Conservation (phyloP, 92 coral and sea anemone genomes). For the Nematostella vectensis region DNA sequence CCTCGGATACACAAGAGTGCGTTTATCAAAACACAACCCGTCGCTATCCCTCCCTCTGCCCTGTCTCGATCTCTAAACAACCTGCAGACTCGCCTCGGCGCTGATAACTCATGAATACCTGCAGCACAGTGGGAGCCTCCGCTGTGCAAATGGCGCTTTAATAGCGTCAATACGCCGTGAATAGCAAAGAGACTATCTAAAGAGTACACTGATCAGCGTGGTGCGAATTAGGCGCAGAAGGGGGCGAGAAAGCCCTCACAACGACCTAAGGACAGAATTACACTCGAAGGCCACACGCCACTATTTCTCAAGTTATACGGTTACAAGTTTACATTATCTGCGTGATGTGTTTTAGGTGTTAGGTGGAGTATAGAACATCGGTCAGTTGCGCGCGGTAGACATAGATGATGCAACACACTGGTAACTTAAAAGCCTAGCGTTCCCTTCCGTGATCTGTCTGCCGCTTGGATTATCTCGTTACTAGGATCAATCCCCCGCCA, state of each 20-base stretch:
- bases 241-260: not conserved
- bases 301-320: no score
- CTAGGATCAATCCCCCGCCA: no score
- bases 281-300: no score
- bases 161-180: not conserved
- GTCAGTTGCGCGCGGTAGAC: no score
- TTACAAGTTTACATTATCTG: no score
- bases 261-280: no score
- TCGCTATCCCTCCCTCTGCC: not conserved
- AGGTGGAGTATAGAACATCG: no score
- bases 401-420: no score
- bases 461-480: not conserved
- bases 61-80: not conserved
- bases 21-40: not conserved
- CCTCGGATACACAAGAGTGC: not conserved
- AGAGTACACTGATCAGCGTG: not conserved
- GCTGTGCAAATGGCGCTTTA: not conserved
- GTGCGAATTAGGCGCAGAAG: not conserved
- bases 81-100: not conserved
- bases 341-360: no score
- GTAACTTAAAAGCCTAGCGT: no score
- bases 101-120: slow-evolving; percentile 1
- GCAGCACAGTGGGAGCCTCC: not conserved
- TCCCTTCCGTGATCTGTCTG: not conserved
- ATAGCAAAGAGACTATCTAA: not conserved